A percentile compares a stretch with the other conserved stretches of the same genome.
These are phyloP conservation scores for Sebastes matsubarae DNA, from an alignment of 2,797 vertebrate genomes.

Conservation along the genomic window DNA sequence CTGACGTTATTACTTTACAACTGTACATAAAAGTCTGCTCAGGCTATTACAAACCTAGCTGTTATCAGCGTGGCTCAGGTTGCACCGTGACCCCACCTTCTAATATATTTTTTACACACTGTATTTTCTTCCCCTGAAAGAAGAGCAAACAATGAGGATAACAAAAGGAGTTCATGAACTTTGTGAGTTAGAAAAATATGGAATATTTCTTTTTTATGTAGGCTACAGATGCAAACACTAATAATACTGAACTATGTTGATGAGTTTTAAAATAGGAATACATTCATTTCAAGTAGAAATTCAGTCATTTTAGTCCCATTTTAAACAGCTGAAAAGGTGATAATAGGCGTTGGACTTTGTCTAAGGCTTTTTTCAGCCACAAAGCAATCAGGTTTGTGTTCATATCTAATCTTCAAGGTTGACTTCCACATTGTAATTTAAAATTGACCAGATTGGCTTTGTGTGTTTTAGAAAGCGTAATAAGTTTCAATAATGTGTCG, in stretches of 20 bases:
- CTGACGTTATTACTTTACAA: conserved; percentile 45
- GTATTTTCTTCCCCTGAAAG: conserved; percentile 20
- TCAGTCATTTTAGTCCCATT: conserved; percentile 24
- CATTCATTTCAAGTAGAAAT: not conserved
- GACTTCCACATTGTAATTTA: conserved; percentile 21
- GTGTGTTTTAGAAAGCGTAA: conserved; percentile 29
- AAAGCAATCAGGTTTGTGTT: not conserved
- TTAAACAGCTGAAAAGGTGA: not conserved
- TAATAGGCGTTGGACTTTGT: not conserved
- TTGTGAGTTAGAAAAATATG: not conserved
- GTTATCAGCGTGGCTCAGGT: conserved; percentile 34
- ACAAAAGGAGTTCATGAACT: conserved; percentile 18
- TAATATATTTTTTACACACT: conserved; percentile 15
- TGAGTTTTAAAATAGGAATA: not conserved
- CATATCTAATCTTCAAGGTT: conserved; percentile 32
- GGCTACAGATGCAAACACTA: not conserved
- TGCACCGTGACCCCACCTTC: conserved; percentile 28
- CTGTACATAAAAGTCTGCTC: conserved; percentile 12
- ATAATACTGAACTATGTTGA: conserved; percentile 15
- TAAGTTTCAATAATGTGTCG: conserved; percentile 22
- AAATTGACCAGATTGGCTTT: conserved; percentile 25
- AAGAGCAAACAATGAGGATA: conserved; percentile 39
- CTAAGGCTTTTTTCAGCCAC: conserved; percentile 1
- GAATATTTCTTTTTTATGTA: not conserved
- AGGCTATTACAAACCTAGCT: conserved; percentile 9